Evolutionary conservation across 1,140 invertebrate species (phyloP).

Genomic region (Neodiprion pinetum): DNA sequence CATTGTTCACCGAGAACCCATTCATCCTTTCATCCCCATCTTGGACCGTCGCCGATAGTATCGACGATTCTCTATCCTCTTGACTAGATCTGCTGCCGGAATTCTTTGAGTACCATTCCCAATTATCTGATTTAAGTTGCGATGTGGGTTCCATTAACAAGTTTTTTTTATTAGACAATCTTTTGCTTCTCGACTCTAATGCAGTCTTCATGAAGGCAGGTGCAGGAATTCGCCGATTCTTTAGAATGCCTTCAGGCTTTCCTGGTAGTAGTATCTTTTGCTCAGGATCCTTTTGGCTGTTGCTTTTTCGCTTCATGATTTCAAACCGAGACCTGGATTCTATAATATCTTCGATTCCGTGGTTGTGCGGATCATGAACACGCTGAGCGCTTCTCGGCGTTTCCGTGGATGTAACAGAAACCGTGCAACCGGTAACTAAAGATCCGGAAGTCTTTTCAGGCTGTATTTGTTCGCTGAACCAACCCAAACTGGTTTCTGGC

Average conservation of each 20-base stretch:
- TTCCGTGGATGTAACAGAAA: too few species aligned
- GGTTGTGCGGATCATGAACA: not conserved
- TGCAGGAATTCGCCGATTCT: constrained; percentile 62
- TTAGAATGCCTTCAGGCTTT: constrained; percentile 27
- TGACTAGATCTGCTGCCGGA: constrained; percentile 33
- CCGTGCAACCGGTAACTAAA: too few species aligned
- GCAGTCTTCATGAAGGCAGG: constrained; percentile 71
- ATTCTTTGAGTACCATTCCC: constrained; percentile 43
- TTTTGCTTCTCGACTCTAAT: constrained; percentile 60
- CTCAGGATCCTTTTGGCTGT: not conserved
- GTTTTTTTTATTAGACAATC: constrained; percentile 48
- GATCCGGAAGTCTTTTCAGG: too few species aligned
- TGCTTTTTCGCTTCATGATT: not conserved
- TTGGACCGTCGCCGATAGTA: constrained; percentile 2
- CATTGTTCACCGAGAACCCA: constrained; percentile 54
- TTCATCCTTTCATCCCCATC: constrained; percentile 42
- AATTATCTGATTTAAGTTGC: constrained; percentile 44
- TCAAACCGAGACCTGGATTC: not conserved
- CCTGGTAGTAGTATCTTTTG: not conserved
- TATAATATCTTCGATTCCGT: not conserved
- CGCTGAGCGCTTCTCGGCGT: not conserved
- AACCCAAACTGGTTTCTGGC: constrained; percentile 33
- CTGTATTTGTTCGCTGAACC: constrained; percentile 29
- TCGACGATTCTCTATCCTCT: constrained; percentile 23
- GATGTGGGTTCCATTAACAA: constrained; percentile 16